Conservation (phyloP, 2,797 vertebrate species). For the Coilia nasus region DNA sequence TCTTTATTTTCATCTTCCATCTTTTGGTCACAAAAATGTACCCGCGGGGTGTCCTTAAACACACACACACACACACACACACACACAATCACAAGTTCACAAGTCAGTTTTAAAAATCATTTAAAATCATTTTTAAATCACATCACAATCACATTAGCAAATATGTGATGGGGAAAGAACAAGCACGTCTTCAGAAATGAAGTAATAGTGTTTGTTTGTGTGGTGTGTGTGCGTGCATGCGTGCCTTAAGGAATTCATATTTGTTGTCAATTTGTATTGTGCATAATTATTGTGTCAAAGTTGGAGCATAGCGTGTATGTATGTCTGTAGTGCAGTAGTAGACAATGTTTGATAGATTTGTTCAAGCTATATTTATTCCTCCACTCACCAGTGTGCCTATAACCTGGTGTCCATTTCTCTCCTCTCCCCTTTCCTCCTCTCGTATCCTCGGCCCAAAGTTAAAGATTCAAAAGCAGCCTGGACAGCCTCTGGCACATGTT, state of each 20-base stretch:
- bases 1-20: slow-evolving; percentile 2
- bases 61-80: background rate
- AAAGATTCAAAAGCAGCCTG: background rate
- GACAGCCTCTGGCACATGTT: background rate
- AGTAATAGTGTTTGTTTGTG: background rate
- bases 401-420: background rate
- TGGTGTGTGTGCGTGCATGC: background rate
- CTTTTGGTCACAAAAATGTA: background rate
- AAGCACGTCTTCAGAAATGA: too few relatives aligned
- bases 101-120: background rate
- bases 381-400: background rate
- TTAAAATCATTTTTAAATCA: too few relatives aligned
- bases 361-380: background rate
- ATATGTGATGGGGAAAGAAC: too few relatives aligned
- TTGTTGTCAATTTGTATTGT: background rate
- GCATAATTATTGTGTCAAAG: background rate
- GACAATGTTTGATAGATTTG: background rate
- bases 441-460: background rate
- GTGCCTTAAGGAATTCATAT: too few relatives aligned
- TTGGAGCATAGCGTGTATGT: background rate
- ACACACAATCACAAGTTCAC: background rate
- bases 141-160: too few relatives aligned
- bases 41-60: background rate
- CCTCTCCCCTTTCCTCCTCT: background rate
- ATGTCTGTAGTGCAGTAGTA: background rate